Evolutionary conservation across 2,797 vertebrate genomes (phyloP).

Genomic region (Anolis apletophallus): DNA sequence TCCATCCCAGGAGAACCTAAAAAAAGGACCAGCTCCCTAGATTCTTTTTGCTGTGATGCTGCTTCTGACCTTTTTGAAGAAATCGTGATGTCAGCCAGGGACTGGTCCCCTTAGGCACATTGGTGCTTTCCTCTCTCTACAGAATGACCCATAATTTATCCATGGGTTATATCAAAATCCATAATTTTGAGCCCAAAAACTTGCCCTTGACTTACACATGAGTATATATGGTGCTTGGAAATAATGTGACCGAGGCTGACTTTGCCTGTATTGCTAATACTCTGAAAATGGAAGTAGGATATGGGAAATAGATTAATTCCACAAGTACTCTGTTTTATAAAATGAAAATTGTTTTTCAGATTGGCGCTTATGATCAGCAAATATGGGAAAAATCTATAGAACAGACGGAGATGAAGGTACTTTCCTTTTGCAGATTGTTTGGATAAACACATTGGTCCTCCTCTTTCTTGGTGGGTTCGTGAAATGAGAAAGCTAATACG

Average conservation of each 20-base stretch:
- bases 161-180: no score
- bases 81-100: no score
- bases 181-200: no score
- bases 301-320: background rate
- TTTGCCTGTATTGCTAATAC: background rate
- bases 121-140: no score
- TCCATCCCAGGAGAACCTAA: no score
- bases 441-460: background rate
- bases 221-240: background rate
- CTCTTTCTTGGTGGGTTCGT: background rate
- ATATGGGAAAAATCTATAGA: slow-evolving; percentile 94
- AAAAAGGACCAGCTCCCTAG: no score
- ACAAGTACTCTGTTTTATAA: background rate
- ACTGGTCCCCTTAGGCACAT: no score
- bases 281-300: background rate
- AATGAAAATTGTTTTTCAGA: slow-evolving; percentile 78
- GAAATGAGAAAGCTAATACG: background rate
- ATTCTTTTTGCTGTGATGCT: no score
- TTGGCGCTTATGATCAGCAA: slow-evolving; percentile 94
- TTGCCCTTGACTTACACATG: no score
- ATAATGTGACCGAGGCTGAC: background rate
- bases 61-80: no score
- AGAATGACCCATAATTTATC: no score
- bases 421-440: background rate
- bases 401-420: slow-evolving; percentile 90